Percentiles rank a stretch among this genome's conserved stretches.
Evolutionary conservation across 2,113 vertebrate species (phyloP).

Genomic region (Paradisaea rubra): DNA sequence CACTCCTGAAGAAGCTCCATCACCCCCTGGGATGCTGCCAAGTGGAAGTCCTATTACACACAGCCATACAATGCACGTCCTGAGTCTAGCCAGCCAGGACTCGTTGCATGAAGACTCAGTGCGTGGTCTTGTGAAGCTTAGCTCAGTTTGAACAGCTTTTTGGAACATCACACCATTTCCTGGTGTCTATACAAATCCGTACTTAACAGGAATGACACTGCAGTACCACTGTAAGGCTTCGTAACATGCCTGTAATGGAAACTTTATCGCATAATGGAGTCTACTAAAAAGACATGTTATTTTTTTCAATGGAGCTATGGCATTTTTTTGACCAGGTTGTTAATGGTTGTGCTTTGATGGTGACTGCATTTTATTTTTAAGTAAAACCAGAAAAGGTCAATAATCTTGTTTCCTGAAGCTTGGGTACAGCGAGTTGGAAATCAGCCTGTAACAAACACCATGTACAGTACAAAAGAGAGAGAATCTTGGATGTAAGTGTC

Average conservation of each 20-base stretch:
- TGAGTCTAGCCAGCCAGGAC: constrained; percentile 92
- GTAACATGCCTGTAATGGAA: constrained; percentile 20
- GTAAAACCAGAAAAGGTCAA: not conserved
- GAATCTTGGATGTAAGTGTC: constrained; percentile 30
- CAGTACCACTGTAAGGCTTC: constrained; percentile 59
- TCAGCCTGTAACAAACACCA: constrained; percentile 22
- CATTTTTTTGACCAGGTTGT: constrained; percentile 3
- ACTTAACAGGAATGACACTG: not conserved
- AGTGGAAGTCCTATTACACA: constrained; percentile 82
- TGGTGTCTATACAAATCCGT: not conserved
- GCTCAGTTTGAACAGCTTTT: constrained; percentile 84
- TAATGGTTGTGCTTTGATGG: constrained; percentile 15
- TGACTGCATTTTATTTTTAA: constrained; percentile 24
- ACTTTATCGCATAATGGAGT: not conserved
- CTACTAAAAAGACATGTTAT: constrained; percentile 31
- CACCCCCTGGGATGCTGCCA: constrained; percentile 85
- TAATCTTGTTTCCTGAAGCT: constrained; percentile 26
- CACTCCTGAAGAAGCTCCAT: constrained; percentile 90
- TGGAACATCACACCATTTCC: not conserved
- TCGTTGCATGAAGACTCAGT: constrained; percentile 95
- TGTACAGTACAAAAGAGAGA: constrained; percentile 52
- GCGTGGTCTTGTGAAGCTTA: constrained; percentile 94
- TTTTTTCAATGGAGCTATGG: constrained; percentile 32
- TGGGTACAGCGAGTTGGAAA: constrained; percentile 26
- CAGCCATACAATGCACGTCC: constrained; percentile 85